These are phyloP conservation scores for Drosophila lini DNA, from an alignment of 1,140 invertebrate species.

Conservation along the genomic window DNA sequence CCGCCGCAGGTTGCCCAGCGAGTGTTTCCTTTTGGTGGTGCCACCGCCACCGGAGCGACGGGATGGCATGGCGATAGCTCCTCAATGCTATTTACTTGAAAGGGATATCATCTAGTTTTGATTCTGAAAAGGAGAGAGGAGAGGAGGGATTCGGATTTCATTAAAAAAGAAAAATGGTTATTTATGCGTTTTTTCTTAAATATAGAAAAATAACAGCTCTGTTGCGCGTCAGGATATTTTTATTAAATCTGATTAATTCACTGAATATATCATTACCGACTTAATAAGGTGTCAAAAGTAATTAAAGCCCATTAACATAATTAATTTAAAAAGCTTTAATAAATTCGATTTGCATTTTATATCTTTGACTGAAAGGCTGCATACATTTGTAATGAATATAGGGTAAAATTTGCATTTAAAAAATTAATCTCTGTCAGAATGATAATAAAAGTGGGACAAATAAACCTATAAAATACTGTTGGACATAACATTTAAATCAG, in stretches of 20 bases:
- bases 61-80: slow-evolving; percentile 73
- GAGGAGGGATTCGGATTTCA: background rate
- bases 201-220: no score
- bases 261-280: background rate
- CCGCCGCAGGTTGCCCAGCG: slow-evolving; percentile 86
- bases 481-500: background rate
- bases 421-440: background rate
- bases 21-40: slow-evolving; percentile 85
- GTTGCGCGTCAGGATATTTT: background rate
- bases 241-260: background rate
- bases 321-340: background rate
- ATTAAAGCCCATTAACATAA: background rate
- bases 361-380: background rate
- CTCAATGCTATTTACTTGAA: slow-evolving; percentile 2
- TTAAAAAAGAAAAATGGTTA: no score
- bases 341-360: background rate
- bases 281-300: background rate
- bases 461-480: background rate
- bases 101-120: slow-evolving; percentile 24
- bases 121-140: slow-evolving; percentile 8
- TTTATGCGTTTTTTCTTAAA: no score
- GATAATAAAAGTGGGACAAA: background rate
- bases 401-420: background rate
- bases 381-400: background rate
- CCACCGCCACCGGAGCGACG: slow-evolving; percentile 82